Base-by-base conservation (phyloP, 1,140 invertebrate species). In the Cyclargus thomasi region DNA sequence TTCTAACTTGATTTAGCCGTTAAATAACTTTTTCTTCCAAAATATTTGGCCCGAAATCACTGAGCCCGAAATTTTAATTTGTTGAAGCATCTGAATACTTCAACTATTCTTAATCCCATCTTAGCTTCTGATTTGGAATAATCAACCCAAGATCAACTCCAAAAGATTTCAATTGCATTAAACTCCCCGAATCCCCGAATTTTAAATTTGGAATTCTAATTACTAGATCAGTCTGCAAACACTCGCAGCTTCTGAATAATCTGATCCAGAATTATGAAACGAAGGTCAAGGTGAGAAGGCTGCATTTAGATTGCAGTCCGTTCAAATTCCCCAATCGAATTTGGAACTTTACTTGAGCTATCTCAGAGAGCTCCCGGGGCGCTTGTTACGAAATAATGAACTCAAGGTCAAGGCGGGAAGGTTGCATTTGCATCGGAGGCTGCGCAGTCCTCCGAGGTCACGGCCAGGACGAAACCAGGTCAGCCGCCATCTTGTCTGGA, bases 401-500 rank as follows among this genome's bases (percentile, higher is more conserved):
- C 39, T 16, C 14, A 47, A 47, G 39, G 10, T 47, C 39, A 47
- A 11, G 14, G 39, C 14, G 10, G 14, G 14, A 47, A 47, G 14
- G 10, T 14, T 47, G 39, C 39, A 47, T 47, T 47, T 47, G 39
- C 7, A 47, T 47, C 10, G 39, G 14, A 47, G 14, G 39, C 39
- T 16, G 55, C 55, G 53, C 53, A 47, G 55, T 18, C 17, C 55
- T 18, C 18, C 3, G 53, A 55, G 55, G 55, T 59, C 55, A 59
- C 55, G 55, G 55, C 55, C 55, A 21, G 55, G 55, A 59, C 55
- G 55, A 59, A 69, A 69, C 21, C 47, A n/a, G 67, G 67, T 62
- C 67, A 64, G 53, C 39, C 23, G 67, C 53, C 36, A 68, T 23
- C 36, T 17, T 18, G 36, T 23, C n/a, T 53, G 59, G 21, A 35